Evolutionary conservation across 2,113 vertebrate species (phyloP), one percentile per base, ranked within the genome.

Genomic region (Seriola rivoliana): DNA sequence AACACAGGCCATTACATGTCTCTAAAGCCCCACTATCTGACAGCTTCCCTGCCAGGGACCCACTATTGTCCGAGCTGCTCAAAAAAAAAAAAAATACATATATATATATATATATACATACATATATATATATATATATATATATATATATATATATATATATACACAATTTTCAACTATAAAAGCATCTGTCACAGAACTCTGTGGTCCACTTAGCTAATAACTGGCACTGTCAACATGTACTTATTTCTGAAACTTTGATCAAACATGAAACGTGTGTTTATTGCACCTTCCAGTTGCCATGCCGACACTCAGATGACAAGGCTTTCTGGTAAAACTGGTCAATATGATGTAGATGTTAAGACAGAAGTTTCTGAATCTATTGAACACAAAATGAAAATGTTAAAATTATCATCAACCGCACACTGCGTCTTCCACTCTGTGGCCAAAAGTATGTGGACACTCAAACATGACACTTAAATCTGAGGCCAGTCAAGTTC

Each of bases 151-250:
- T 29, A 29, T 29, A 29, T 29, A 29, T 29, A 29, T 29, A 29
- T 2, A 55, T 4, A 6, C 19, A 40, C 59, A 75, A 19, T 70
- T 52, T 71, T 32, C 19, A 75, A 8, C 75, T 23, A 60, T 75
- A 73, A 85, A 80, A 76, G 63, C 70, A 48, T 67, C 69, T 16
- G 66, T 78, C 54, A 62, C 63, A 58, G 23, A 63, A 71, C 14
- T 77, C 70, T 13, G 50, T 12, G 8, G 17, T 58, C 60, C 70
- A 71, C 14, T 73, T 64, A 68, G 54, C 65, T 19, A 71, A 71
- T 52, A 71, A 64, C 17, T 40, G 65, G 12, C 62, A 71, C 36
- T 29, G 42, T 32, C 4, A 7, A 76, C 34, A 16, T 71, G 25
- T 16, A 21, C 36, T 63, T 25, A 72, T 63, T 60, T 38, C 57